phyloP scores from a whole-genome alignment of 2,797 vertebrate species.

The Syngnathus rostellatus region DNA sequence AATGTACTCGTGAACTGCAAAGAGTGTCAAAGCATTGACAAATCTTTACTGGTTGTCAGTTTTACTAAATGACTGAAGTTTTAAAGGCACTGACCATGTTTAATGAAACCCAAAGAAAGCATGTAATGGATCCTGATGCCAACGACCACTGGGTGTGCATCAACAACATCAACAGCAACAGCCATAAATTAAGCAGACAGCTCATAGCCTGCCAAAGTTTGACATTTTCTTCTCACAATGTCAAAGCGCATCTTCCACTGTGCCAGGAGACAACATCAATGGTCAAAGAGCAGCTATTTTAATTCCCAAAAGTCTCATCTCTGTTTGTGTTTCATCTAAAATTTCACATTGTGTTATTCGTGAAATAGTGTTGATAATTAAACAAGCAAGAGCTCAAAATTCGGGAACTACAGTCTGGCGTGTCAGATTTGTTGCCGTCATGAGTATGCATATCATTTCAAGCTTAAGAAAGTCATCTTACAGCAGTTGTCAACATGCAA shows the following conservation, averaged over 20 bases:
- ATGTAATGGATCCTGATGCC: conserved; percentile 30
- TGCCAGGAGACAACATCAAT: conserved; percentile 35
- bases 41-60: not conserved
- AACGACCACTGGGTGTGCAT: conserved; percentile 27
- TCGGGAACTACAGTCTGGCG: conserved; percentile 11
- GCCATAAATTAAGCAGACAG: conserved; percentile 57
- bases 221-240: conserved; percentile 37
- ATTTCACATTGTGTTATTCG: conserved; percentile 24
- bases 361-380: conserved; percentile 24
- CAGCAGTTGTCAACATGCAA: conserved; percentile 9
- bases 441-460: conserved; percentile 13
- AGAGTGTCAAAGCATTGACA: not conserved
- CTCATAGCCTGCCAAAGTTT: conserved; percentile 46
- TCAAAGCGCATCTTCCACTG: conserved; percentile 37
- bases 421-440: conserved; percentile 8
- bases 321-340: conserved; percentile 31
- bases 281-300: conserved; percentile 40
- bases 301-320: conserved; percentile 34
- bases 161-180: conserved; percentile 44
- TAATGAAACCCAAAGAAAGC: conserved; percentile 40
- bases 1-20: not conserved
- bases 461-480: conserved; percentile 5
- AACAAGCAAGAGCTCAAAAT: conserved; percentile 18
- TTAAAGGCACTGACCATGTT: conserved; percentile 7
- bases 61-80: not conserved